Base-by-base conservation (phyloP, 2,888 invertebrate species). In the Tribolium freemani region DNA sequence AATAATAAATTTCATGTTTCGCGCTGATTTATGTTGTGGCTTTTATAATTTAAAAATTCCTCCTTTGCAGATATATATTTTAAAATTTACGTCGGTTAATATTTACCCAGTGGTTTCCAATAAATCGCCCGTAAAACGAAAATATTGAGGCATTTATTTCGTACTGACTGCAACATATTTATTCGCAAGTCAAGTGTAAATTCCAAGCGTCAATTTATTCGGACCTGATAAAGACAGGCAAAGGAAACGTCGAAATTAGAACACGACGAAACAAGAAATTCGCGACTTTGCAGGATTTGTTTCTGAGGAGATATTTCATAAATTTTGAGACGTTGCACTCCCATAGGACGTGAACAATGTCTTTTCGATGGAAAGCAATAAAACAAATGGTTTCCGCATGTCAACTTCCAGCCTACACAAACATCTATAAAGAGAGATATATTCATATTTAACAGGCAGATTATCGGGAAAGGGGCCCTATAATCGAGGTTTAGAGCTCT, bases 191-290 rank as follows among this genome's bases (percentile, higher is more conserved):
- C 64, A 67, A 30, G 67, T 67, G 67, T 56, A 67, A 56, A 67
- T 45, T 57, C 56, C 30, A 67, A 57, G 46, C 57, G 51, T 67
- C 67, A 67, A 57, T 67, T 67, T 67, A 67, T 67, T 67, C 48
- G 48, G 48, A 57, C 57, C 56, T 26, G 60, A 60, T 69, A 69
- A 69, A 69, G 69, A 53, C 38, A 31, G 51, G 64, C 16, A 64
- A 70, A 63, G 70, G 63, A 70, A 70, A 63, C 61, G 67, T 67
- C 71, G 26, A 56, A 56, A 11, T 56, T 26, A 16, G 31, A 21
- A 53, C 10, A 46, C 46, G 46, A 38, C 3, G 38, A 38, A n/a
- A 38, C 38, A 38, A 11, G 10, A 46, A 11, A 46, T 11, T 26
- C 5, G 26, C 26, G 26, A 26, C 26, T 26, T 26, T 50, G 54